Evolutionary conservation across 1,140 invertebrate species (phyloP).

Genomic region (Drosophila nebulosa): DNA sequence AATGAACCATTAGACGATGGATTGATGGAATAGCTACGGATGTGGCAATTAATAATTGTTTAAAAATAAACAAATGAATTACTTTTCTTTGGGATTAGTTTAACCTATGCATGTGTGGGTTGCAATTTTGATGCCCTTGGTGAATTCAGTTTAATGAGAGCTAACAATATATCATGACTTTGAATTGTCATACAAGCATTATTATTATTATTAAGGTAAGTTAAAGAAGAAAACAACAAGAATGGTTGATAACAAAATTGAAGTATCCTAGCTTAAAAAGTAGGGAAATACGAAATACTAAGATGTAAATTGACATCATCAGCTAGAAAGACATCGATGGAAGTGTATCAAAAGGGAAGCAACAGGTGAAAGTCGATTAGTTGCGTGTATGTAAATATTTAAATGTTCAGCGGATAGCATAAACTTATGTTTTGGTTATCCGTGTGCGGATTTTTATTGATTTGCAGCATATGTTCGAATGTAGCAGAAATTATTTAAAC

Average conservation of each 20-base stretch:
- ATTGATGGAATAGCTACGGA: not conserved
- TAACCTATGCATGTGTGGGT: no score
- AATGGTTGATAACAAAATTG: no score
- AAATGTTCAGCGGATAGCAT: slow-evolving; percentile 6
- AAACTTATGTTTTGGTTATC: slow-evolving; percentile 11
- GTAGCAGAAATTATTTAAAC: slow-evolving; percentile 24
- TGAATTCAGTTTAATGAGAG: no score
- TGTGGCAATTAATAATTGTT: slow-evolving; percentile 10
- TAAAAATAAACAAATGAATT: not conserved
- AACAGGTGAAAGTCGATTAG: not conserved
- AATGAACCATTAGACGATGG: slow-evolving; percentile 21
- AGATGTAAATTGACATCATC: no score
- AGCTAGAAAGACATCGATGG: no score
- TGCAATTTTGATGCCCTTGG: no score
- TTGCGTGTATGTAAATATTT: not conserved
- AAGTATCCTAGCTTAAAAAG: no score
- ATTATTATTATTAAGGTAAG: not conserved
- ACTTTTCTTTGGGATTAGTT: no score
- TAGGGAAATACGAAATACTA: no score
- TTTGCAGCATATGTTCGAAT: not conserved
- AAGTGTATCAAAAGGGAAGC: not conserved
- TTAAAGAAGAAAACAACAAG: not conserved
- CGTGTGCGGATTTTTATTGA: slow-evolving; percentile 3
- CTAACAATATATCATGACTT: no score
- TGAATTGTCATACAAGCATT: no score